A percentile compares a stretch with the other conserved stretches of the same genome.
These are phyloP conservation scores for Microtus pennsylvanicus DNA, from an alignment of 2,113 vertebrate genomes.

Conservation along the genomic window DNA sequence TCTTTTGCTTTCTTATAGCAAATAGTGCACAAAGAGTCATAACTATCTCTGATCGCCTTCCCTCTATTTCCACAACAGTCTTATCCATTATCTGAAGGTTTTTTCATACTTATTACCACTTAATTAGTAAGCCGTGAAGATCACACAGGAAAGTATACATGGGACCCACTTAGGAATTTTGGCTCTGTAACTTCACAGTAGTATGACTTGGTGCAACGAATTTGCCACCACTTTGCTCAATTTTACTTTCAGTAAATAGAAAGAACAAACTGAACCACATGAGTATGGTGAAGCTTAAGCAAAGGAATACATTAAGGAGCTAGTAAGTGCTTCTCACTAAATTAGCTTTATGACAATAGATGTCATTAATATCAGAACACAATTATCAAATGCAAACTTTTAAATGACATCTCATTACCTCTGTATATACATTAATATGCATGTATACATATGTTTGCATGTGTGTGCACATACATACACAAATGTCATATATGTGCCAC, in stretches of 20 bases:
- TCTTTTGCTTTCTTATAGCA: conserved; percentile 11
- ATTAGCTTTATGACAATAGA: neutral
- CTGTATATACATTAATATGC: neutral
- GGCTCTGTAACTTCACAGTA: neutral
- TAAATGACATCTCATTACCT: neutral
- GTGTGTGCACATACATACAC: neutral
- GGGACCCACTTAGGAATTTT: neutral
- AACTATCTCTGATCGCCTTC: neutral
- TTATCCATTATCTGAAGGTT: neutral
- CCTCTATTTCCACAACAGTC: neutral
- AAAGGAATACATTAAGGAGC: neutral
- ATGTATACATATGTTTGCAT: too few relatives aligned
- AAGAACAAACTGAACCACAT: neutral
- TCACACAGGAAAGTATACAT: neutral
- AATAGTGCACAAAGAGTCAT: neutral
- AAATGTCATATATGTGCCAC: neutral
- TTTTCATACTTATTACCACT: neutral
- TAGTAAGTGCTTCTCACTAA: neutral
- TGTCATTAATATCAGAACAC: neutral
- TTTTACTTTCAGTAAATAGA: neutral
- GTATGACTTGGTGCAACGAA: neutral
- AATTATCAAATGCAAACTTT: neutral
- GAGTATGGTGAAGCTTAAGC: neutral
- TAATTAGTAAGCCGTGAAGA: neutral
- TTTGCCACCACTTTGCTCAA: neutral